Percentiles rank a stretch among this genome's conserved stretches.
Conservation (phyloP, 1,140 invertebrate genomes). For the Ceratitis capitata region DNA sequence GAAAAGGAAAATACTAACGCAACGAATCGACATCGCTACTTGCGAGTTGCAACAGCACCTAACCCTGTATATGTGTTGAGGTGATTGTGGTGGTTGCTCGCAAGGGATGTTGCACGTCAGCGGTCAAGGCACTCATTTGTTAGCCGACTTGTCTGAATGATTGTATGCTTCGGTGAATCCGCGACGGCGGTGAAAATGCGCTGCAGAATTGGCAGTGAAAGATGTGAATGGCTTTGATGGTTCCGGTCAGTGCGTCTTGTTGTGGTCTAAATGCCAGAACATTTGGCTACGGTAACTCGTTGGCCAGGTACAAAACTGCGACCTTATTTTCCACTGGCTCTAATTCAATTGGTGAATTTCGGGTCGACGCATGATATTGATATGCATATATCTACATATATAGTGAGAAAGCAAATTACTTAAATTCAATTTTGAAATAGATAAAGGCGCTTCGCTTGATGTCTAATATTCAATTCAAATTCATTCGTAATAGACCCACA, state of each 20-base stretch:
- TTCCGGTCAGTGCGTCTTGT: not conserved
- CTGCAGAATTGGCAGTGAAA: not conserved
- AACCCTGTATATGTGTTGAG: too few relatives aligned
- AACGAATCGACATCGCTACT: not conserved
- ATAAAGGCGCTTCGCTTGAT: too few relatives aligned
- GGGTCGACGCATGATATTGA: not conserved
- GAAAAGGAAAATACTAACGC: constrained; percentile 40
- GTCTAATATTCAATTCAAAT: too few relatives aligned
- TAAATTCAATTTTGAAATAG: too few relatives aligned
- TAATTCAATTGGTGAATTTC: not conserved
- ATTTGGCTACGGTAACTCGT: not conserved
- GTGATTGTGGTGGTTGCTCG: too few relatives aligned
- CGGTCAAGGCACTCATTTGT: constrained; percentile 37
- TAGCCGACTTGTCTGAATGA: not conserved
- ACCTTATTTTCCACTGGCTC: not conserved
- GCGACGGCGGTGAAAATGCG: not conserved
- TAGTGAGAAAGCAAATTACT: too few relatives aligned
- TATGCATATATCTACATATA: too few relatives aligned
- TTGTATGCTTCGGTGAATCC: not conserved
- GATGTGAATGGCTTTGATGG: not conserved
- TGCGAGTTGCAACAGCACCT: not conserved
- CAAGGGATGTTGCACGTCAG: constrained; percentile 21
- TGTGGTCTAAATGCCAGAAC: not conserved
- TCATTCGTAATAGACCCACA: too few relatives aligned
- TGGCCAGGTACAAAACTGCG: too few relatives aligned